A percentile compares a stretch with the other conserved stretches of the same genome.
Conservation (phyloP, 2,113 vertebrate genomes). For the Bubalus kerabau region DNA sequence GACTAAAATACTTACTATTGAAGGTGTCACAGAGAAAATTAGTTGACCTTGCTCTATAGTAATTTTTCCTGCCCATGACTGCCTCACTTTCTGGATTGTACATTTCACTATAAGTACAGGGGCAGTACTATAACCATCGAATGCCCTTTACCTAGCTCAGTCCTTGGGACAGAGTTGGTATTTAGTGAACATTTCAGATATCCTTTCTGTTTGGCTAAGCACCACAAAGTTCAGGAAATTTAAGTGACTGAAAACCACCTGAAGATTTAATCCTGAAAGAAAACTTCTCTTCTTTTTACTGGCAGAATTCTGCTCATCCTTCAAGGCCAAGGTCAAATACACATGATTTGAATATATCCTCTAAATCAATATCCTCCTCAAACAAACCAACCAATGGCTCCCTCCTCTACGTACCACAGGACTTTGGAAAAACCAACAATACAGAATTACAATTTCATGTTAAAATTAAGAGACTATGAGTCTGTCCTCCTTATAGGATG, state of each 20-base stretch:
- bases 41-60: not conserved
- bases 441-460: not conserved
- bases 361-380: not conserved
- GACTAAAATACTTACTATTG: not conserved
- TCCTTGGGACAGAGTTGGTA: not conserved
- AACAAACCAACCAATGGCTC: not conserved
- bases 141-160: not conserved
- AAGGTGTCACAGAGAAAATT: not conserved
- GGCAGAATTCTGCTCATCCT: not conserved
- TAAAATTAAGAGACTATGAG: not conserved
- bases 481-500: not conserved
- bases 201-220: not conserved
- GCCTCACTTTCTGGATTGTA: not conserved
- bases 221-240: not conserved
- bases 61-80: not conserved
- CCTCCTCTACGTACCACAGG: not conserved
- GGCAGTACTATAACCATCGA: accelerated
- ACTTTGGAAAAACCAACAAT: not conserved
- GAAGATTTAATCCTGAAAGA: not conserved
- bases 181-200: not conserved
- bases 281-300: not conserved
- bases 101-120: not conserved
- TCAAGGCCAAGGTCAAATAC: not conserved
- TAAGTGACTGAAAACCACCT: not conserved
- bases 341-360: not conserved